Percentiles rank a stretch among this genome's conserved stretches.
phyloP scores from a whole-genome alignment of 1,140 invertebrate species.

The Antheraea pernyi region DNA sequence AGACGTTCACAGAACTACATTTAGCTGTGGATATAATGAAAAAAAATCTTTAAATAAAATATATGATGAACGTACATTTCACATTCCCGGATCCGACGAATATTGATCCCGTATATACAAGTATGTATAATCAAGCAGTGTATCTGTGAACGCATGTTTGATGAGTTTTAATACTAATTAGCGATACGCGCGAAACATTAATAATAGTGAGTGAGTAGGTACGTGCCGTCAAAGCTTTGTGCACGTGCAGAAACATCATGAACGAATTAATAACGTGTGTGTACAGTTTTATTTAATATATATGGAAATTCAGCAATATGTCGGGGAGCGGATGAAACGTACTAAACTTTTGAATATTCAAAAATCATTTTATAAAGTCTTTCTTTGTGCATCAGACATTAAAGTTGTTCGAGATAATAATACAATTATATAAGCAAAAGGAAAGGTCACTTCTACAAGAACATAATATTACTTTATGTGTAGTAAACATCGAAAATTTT shows the following conservation, averaged over 20 bases:
- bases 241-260: slow-evolving; percentile 60
- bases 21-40: background rate
- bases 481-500: too few relatives aligned
- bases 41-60: background rate
- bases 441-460: too few relatives aligned
- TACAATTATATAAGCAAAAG: background rate
- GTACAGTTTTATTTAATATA: background rate
- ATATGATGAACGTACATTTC: slow-evolving; percentile 35
- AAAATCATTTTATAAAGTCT: background rate
- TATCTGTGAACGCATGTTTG: slow-evolving; percentile 30
- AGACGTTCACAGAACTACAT: too few relatives aligned
- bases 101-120: background rate
- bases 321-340: slow-evolving; percentile 6
- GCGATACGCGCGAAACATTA: slow-evolving; percentile 47
- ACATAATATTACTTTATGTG: too few relatives aligned
- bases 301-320: background rate
- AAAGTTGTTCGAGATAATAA: background rate
- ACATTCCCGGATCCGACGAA: slow-evolving; percentile 20
- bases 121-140: slow-evolving; percentile 37
- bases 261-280: slow-evolving; percentile 26
- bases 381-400: background rate
- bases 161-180: slow-evolving; percentile 53
- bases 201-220: slow-evolving; percentile 36
- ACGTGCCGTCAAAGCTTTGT: slow-evolving; percentile 50
- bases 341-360: background rate